Evolutionary conservation across 2,888 invertebrate genomes (phyloP), one percentile per base, ranked within the genome.

Genomic region (Melipona bicolor): DNA sequence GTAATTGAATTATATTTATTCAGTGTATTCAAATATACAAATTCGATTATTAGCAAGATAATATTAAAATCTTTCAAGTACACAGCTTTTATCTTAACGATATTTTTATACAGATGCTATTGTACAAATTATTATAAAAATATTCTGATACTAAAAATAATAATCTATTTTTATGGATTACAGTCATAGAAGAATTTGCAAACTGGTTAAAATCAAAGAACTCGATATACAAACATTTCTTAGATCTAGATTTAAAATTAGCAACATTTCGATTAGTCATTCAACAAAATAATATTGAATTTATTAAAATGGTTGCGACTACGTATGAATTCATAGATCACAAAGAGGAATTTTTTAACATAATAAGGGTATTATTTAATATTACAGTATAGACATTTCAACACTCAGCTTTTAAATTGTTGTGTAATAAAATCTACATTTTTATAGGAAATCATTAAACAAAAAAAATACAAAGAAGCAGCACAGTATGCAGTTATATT

Each of bases 231-330:
- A 95, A 94, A 88, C 95, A 95, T 86, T 94, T 94, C 92, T 95
- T 96, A 90, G 95, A 93, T 79, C 93, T 89, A 90, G 94, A 96
- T 84, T 92, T 97, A 52, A 97, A 97, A 94, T 94, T 96, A 91
- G 96, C 97, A 86, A 97, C 97, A 75, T 97, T 97, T 94, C 96
- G 96, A 92, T 95, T 97, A 90, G 96, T 97, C 21, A 96, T 95
- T 87, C 96, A 96, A 85, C 97, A 97, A 91, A 96, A 96, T 85
- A 96, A 96, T 91, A 95, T 96, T 82, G 94, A 95, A 52, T 95
- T 97, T 72, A 95, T 96, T 73, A 96, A 96, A 91, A 94, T 97
- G 65, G 95, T 97, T 88, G 95, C 96, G 21, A 95, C 96, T 87
- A 95, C 96, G 43, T 98, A 96, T 93, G 95, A 97, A 91, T 95